Base-by-base conservation (phyloP, 2,888 invertebrate species). In the Hydrotaea cyrtoneurina region DNA sequence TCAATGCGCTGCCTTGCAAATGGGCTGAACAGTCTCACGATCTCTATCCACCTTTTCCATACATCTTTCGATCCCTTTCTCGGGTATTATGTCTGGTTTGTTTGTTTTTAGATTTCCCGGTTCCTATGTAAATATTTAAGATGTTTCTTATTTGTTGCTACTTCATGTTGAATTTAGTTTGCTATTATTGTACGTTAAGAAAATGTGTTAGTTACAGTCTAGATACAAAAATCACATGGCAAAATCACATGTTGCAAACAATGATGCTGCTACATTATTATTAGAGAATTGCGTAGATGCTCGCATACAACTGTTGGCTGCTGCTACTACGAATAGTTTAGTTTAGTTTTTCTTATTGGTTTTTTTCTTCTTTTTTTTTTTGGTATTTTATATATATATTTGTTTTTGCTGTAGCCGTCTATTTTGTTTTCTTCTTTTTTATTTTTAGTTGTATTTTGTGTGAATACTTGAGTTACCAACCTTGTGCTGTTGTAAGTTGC, bases 381-480 rank as follows among this genome's bases (percentile, higher is more conserved):
- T 26, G 23, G 57, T 31, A 55, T 55, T 53, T 72, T 26, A 4
- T 4, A 31, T 31, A 17, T 53, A 31, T 5, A 72, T 74, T 31
- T 8, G 21, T 43, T 62, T 46, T 59, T 77, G 55, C 66, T 59
- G 19, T 78, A 59, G 66, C 31, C 77, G 39, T 66, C 11, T 66
- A 19, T 31, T 19, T 66, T 66, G n/a, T 53, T 13, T 39, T 43
- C 43, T 57, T 46, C 0, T 21, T 21, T n/a, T 13, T n/a, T 74
- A 8, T 36, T 43, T 74, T 69, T 62, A 43, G 39, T 39, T 8
- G 39, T 39, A 36, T 23, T 72, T 86, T 87, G 84, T 87, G 87
- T 86, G 87, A 85, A 86, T 82, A 87, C 82, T 86, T 84, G 80
- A 86, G 87, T 84, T 86, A 72, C 78, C 84, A 80, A 76, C 85